Base-by-base conservation (phyloP, 2,113 vertebrate species). In the Puntigrus tetrazona region DNA sequence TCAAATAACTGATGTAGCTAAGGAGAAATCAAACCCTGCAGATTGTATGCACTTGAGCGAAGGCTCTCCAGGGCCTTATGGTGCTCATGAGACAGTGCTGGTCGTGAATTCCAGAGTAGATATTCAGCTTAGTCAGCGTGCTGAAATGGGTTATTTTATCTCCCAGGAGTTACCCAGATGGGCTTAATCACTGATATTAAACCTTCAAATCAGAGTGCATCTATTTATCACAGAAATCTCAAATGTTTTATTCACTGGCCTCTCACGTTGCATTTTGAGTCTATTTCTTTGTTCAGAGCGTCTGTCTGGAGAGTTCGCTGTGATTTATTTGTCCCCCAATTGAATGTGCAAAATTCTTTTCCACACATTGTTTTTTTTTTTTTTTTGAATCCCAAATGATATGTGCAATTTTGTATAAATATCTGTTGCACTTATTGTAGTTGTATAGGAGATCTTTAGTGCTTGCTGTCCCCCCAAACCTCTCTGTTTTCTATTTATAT, bases 311-410 rank as follows among this genome's bases (percentile, higher is more conserved):
- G 10, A 5, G 57, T 83, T 52, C 13, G 6, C 25, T 80, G 63
- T 50, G 29, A 57, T 57, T 52, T 55, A n/a, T 80, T 61, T 81
- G 8, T 84, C 41, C 27, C n/a, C n/a, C n/a, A n/a, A n/a, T n/a
- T n/a, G n/a, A n/a, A n/a, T n/a, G n/a, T n/a, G n/a, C n/a, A n/a
- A n/a, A 70, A 63, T 7, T 69, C 41, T 73, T 93, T 93, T 94
- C 91, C 94, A 93, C 93, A 92, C 90, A 85, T 90, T 90, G 81
- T 87, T 89, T 80, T 91, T 90, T 91, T 87, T n/a, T n/a, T 90
- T 88, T 90, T 88, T 88, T 83, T 70, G 87, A 91, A 86, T 81
- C 4, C 29, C 31, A 88, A 55, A 89, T 87, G 86, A 89, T 91
- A 89, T 91, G 92, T 92, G 90, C 91, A 90, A 88, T 91, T 84